Conservation (phyloP, 2,888 invertebrate species). For the Leucania comma region DNA sequence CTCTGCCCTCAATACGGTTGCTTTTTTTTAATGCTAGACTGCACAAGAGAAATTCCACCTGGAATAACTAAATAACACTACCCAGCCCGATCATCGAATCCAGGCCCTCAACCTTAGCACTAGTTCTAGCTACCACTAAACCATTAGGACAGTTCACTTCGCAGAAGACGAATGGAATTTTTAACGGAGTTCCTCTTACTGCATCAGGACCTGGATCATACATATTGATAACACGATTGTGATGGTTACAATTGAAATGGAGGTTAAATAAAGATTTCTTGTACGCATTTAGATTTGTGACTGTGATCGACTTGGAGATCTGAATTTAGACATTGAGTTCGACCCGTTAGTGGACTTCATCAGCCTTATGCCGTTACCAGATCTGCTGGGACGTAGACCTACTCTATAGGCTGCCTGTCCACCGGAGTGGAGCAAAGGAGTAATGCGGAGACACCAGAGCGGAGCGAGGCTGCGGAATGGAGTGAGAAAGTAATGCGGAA, state of each 20-base stretch:
- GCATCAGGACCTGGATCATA: conserved; percentile 15
- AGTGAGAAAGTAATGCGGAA: no score
- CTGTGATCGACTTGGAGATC: neutral
- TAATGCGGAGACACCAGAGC: no score
- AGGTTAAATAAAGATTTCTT: conserved; percentile 25
- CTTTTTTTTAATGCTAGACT: no score
- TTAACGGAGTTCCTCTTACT: conserved; percentile 23
- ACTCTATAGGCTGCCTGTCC: no score
- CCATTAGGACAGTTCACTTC: neutral
- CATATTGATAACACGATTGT: conserved; percentile 52
- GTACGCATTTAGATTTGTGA: conserved; percentile 5
- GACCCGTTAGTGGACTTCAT: neutral
- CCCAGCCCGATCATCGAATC: neutral
- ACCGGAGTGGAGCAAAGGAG: no score
- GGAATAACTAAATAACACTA: no score
- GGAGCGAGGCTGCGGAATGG: no score
- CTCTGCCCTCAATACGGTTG: no score
- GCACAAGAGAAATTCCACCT: no score
- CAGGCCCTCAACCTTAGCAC: neutral
- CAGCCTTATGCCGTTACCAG: no score
- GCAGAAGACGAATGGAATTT: conserved; percentile 16
- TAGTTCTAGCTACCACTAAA: neutral
- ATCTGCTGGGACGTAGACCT: no score
- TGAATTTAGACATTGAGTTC: conserved; percentile 11
- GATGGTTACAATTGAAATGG: conserved; percentile 41